Percentiles rank a stretch among this genome's conserved stretches.
Conservation (phyloP, 1,140 invertebrate species). For the Trachymyrmex septentrionalis region DNA sequence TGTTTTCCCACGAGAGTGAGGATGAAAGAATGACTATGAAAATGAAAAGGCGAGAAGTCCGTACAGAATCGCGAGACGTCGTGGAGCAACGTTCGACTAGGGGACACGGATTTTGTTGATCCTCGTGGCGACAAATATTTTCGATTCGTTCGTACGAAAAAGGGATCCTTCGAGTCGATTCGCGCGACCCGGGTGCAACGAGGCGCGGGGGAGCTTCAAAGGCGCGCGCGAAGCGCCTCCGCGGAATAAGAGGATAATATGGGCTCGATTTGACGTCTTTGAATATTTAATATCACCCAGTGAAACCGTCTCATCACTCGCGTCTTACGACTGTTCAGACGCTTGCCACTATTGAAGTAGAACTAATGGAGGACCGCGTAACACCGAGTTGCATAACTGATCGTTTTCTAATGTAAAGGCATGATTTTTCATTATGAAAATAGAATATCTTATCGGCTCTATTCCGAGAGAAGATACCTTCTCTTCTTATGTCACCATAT, state of each 20-base stretch:
- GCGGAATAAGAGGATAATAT: constrained; percentile 77
- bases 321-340: constrained; percentile 54
- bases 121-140: constrained; percentile 74
- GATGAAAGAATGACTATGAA: constrained; percentile 24
- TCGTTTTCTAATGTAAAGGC: constrained; percentile 34
- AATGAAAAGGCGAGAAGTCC: constrained; percentile 4
- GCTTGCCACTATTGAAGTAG: constrained; percentile 47
- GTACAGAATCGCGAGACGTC: constrained; percentile 13
- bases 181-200: constrained; percentile 48
- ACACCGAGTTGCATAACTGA: constrained; percentile 46
- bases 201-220: constrained; percentile 64
- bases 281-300: constrained; percentile 79
- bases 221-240: constrained; percentile 57
- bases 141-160: constrained; percentile 69
- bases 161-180: constrained; percentile 64
- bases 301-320: constrained; percentile 63
- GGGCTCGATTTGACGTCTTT: constrained; percentile 76
- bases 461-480: not conserved
- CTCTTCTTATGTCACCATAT: not conserved
- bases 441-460: not conserved
- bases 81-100: constrained; percentile 26
- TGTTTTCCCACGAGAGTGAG: constrained; percentile 32
- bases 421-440: constrained; percentile 48
- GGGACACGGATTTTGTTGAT: constrained; percentile 71
- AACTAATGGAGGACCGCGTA: constrained; percentile 69